phyloP scores from a whole-genome alignment of 2,888 invertebrate species.

The Stomorhina lunata region DNA sequence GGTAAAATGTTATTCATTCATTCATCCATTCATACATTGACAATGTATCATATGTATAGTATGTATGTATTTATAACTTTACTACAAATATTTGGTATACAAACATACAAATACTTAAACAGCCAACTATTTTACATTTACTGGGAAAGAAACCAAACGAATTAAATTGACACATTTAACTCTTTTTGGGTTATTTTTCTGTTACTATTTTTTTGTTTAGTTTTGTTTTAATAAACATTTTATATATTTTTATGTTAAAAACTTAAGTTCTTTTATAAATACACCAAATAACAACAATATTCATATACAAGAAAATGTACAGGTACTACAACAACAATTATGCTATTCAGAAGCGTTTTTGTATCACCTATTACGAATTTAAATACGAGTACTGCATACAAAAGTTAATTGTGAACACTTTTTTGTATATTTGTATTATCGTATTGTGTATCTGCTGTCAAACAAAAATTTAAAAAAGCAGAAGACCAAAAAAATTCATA shows the following conservation, averaged over 20 bases:
- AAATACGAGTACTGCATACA: no score
- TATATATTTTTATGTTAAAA: conserved; percentile 8
- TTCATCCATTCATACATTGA: not conserved
- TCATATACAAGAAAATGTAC: not conserved
- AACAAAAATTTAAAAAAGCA: no score
- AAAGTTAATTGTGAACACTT: no score
- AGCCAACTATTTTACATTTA: conserved; percentile 20
- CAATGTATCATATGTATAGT: not conserved
- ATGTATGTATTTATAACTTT: not conserved
- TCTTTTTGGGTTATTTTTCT: not conserved
- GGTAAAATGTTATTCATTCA: conserved; percentile 20
- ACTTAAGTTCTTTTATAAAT: conserved; percentile 4
- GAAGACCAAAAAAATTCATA: no score
- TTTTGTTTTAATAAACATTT: not conserved
- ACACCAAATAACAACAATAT: conserved; percentile 9
- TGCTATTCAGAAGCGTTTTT: no score
- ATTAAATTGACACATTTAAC: conserved; percentile 56
- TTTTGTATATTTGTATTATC: no score
- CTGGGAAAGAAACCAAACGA: conserved; percentile 41
- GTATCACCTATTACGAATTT: no score
- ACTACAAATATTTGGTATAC: not conserved
- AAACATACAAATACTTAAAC: not conserved
- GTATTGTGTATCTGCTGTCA: no score
- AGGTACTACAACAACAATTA: conserved; percentile 13
- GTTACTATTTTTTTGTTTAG: not conserved